Percentiles rank a stretch among this genome's conserved stretches.
Evolutionary conservation across 2,888 invertebrate species (phyloP).

Genomic region (Micoletzkya japonica): DNA sequence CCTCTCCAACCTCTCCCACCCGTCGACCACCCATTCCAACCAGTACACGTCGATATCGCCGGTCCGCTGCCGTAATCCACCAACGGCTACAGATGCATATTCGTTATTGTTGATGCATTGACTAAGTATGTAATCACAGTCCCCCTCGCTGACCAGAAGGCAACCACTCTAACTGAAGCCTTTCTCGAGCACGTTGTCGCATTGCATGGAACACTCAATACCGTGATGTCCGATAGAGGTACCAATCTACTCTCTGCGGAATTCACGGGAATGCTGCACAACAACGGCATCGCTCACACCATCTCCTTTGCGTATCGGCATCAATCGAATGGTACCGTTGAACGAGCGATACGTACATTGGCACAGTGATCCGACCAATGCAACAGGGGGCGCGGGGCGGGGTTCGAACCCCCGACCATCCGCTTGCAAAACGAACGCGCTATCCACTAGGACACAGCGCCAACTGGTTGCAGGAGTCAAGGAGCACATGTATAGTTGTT

Average conservation of each 20-base stretch:
- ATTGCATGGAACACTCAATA: background rate
- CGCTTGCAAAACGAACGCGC: no score
- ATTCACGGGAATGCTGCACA: background rate
- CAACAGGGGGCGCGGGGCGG: no score
- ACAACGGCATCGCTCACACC: background rate
- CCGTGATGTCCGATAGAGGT: background rate
- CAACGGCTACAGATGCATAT: background rate
- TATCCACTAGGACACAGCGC: no score
- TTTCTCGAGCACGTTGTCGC: background rate
- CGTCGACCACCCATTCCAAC: slow-evolving; percentile 27
- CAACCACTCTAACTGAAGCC: background rate
- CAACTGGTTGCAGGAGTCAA: no score
- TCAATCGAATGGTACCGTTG: background rate
- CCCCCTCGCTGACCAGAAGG: background rate
- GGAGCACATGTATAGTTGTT: no score
- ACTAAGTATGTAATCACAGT: background rate
- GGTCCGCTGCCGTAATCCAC: slow-evolving; percentile 30
- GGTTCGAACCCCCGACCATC: no score
- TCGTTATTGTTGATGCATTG: background rate
- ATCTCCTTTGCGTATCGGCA: background rate
- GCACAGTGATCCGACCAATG: no score
- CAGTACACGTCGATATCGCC: slow-evolving; percentile 31
- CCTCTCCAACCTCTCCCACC: slow-evolving; percentile 23
- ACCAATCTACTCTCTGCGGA: background rate
- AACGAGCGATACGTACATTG: background rate